Percentiles rank a stretch among this genome's conserved stretches.
These are phyloP conservation scores for Halcyon smyrnensis DNA, from an alignment of 2,797 vertebrate genomes.

Conservation along the genomic window DNA sequence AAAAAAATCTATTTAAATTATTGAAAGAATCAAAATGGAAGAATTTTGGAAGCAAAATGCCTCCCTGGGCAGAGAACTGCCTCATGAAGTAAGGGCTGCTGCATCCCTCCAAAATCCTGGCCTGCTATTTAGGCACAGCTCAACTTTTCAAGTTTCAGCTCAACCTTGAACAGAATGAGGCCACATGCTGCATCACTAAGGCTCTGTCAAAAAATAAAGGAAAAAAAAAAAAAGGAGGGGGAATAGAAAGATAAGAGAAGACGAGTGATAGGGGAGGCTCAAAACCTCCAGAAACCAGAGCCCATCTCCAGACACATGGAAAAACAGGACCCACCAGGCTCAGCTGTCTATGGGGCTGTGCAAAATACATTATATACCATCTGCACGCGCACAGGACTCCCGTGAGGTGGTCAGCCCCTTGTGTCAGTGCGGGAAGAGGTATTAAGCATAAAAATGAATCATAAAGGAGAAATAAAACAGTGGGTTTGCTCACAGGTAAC, in stretches of 20 bases:
- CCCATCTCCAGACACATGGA: not conserved
- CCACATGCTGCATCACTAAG: not conserved
- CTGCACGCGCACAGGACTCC: not conserved
- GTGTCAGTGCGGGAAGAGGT: not conserved
- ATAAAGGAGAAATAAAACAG: not conserved
- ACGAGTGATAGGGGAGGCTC: not conserved
- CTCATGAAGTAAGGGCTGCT: not conserved
- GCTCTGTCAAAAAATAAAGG: not conserved
- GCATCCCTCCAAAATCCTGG: not conserved
- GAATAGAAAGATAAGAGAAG: not conserved
- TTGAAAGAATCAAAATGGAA: not conserved
- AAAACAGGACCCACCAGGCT: not conserved
- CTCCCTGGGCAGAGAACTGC: not conserved
- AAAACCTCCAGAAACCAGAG: not conserved
- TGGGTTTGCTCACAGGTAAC: not conserved
- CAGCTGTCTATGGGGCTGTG: not conserved
- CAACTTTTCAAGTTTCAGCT: slow-evolving; percentile 31
- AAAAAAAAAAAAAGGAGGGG: rapidly evolving
- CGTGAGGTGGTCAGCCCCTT: not conserved
- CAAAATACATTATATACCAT: not conserved
- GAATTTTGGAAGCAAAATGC: not conserved
- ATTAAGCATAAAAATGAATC: not conserved
- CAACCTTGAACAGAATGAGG: not conserved
- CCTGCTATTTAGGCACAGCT: not conserved
- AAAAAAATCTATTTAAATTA: not conserved